Evolutionary conservation across 2,888 invertebrate genomes (phyloP), one percentile per base, ranked within the genome.

Genomic region (Eulithis testata): DNA sequence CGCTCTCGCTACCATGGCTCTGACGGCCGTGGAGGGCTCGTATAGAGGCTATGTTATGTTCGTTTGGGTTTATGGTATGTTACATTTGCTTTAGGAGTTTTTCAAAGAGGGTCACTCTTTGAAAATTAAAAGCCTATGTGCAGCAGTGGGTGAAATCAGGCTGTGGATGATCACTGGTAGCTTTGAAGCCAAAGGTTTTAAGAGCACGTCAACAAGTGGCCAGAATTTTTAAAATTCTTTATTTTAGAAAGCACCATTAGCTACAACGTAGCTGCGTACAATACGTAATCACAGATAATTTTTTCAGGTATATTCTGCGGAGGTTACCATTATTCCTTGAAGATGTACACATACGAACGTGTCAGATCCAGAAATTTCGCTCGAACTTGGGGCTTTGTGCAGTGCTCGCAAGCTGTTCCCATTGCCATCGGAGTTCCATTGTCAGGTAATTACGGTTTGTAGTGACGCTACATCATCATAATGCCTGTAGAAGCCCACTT

Each of bases 321-420:
- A 52, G 97, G 97, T 5, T 97, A 97, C 89, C 96, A 96, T 86
- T 97, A 97, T 86, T 96, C 97, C 55, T 91, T 98, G 69, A 97
- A 97, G 90, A 97, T 97, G 95, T 97, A 97, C 90, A 97, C 97
- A 0, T 97, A 97, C 84, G 97, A 98, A 87, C 94, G 97, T 67
- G 97, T 98, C 36, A 93, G 97, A 59, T 97, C 97, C 2, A 94
- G 97, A 69, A 96, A 98, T 86, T 97, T 97, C 82, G 97, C 97
- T 0, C 94, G 97, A 60, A 97, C 97, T 0, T 97, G 97, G 97
- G 97, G 97, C 65, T 98, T 97, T 89, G 96, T 97, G 58, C 97
- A 97, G 85, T 97, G 96, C 83, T 96, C 97, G 11, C 97, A 97
- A 86, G 96, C 97, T 12, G 95, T 98, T 78, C 97, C 97, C 7